These are phyloP conservation scores for Ypsolopha sequella DNA, from an alignment of 2,888 invertebrate species.

Conservation along the genomic window DNA sequence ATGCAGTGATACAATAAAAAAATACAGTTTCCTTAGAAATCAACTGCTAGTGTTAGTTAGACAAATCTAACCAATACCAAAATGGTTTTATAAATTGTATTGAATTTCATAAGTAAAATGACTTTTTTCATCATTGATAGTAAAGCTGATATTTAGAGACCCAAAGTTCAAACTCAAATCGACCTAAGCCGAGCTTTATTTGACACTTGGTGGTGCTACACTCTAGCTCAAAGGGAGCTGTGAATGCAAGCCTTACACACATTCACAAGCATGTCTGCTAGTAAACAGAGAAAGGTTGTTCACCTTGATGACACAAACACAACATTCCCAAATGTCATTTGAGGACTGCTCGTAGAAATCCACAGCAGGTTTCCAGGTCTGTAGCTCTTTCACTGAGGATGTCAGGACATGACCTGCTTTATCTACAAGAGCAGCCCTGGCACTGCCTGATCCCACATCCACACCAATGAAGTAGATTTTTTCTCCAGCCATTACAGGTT, in stretches of 20 bases:
- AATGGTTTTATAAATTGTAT: too few relatives aligned
- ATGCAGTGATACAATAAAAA: too few relatives aligned
- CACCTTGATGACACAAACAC: slow-evolving; percentile 82
- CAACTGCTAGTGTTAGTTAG: too few relatives aligned
- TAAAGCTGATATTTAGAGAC: too few relatives aligned
- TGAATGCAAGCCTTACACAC: background rate
- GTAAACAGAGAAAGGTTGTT: slow-evolving; percentile 10
- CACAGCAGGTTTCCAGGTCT: slow-evolving; percentile 82
- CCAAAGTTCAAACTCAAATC: too few relatives aligned
- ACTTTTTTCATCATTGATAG: background rate
- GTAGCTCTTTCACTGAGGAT: slow-evolving; percentile 73
- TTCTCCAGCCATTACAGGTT: slow-evolving; percentile 18
- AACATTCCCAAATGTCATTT: slow-evolving; percentile 87
- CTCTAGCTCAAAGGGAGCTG: too few relatives aligned
- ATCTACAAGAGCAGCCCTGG: slow-evolving; percentile 84
- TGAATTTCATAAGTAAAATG: too few relatives aligned
- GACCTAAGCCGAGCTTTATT: too few relatives aligned
- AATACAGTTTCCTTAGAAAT: too few relatives aligned
- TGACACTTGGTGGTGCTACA: too few relatives aligned
- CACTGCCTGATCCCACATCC: slow-evolving; percentile 95
- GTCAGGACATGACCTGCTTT: slow-evolving; percentile 76
- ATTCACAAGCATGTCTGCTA: background rate
- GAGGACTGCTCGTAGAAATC: slow-evolving; percentile 93
- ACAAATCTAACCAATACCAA: too few relatives aligned
- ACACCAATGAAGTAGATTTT: slow-evolving; percentile 82